Percentiles rank a stretch among this genome's conserved stretches.
Evolutionary conservation across 2,113 vertebrate genomes (phyloP).

Genomic region (Entelurus aequoreus): DNA sequence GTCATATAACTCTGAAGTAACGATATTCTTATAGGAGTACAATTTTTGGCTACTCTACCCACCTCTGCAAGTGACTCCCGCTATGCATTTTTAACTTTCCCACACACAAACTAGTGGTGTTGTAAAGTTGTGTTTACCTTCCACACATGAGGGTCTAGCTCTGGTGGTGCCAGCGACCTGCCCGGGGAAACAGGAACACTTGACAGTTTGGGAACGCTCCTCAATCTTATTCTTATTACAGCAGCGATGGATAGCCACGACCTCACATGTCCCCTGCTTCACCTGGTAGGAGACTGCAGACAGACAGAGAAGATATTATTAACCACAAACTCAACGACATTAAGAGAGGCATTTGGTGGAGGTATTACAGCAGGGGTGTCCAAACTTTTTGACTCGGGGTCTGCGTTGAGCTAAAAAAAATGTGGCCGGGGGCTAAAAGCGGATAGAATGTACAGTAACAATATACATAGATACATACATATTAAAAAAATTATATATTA

Average conservation of each 20-base stretch:
- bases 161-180: conserved; percentile 93
- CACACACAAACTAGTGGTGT: not conserved
- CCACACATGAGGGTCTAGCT: conserved; percentile 90
- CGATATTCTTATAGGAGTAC: too few species aligned
- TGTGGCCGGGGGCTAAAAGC: too few species aligned
- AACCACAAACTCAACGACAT: not conserved
- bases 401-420: too few species aligned
- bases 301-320: conserved; percentile 4
- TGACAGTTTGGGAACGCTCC: conserved; percentile 92
- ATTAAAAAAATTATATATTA: too few species aligned
- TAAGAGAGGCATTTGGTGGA: not conserved
- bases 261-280: conserved; percentile 93
- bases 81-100: not conserved
- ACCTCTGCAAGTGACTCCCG: not conserved
- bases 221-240: conserved; percentile 98
- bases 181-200: conserved; percentile 94
- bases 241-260: conserved; percentile 90
- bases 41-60: too few species aligned
- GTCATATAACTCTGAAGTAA: too few species aligned
- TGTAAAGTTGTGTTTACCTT: conserved; percentile 77
- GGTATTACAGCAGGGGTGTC: not conserved
- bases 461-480: too few species aligned
- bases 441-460: too few species aligned
- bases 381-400: too few species aligned
- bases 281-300: conserved; percentile 83